Base-by-base conservation (phyloP, 2,113 vertebrate genomes). In the Hiodon tergisus region DNA sequence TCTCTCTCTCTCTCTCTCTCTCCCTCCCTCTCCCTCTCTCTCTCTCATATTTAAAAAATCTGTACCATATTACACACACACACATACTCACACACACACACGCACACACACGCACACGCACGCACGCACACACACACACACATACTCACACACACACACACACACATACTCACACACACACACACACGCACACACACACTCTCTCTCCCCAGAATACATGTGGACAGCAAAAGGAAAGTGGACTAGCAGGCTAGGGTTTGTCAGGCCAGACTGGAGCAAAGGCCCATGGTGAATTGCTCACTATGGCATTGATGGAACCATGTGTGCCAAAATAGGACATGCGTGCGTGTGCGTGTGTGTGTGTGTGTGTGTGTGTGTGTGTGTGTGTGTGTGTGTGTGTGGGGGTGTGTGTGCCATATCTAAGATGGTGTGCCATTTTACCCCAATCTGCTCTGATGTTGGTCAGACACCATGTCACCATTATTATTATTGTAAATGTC, bases 81-180 rank as follows among this genome's bases (percentile, higher is more conserved):
- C 9, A 55, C 52, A 70, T 16, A 69, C 71, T 80, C 76, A 77
- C 7, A 73, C 57, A 68, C 14, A 31, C 11, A 73, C 52, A 57
- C 67, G 31, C 51, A 47, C 48, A 58, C 54, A 47, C 50, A 70
- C 52, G 6, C 59, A 63, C 46, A 69, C n/a, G 17, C 48, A 69
- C 50, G 9, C 59, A 53, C 5, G 5, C 66, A 50, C 17, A 60
- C 46, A 67, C 13, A 31, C 66, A 46, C 67, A 60, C 57, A 53
- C n/a, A 62, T 6, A 50, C 78, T 76, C 81, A 79, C 76, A 76
- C 51, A 50, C 50, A 76, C 65, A 62, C 67, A 53, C 57, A 72
- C 51, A 17, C 69, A 76, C 13, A 59, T 65, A 76, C 66, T 62
- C 58, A 69, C 31, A 58, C 73, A 67, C 77, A 78, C 77, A 70